Evolutionary conservation across 1,140 invertebrate species (phyloP).

Genomic region (Antheraea mylitta): DNA sequence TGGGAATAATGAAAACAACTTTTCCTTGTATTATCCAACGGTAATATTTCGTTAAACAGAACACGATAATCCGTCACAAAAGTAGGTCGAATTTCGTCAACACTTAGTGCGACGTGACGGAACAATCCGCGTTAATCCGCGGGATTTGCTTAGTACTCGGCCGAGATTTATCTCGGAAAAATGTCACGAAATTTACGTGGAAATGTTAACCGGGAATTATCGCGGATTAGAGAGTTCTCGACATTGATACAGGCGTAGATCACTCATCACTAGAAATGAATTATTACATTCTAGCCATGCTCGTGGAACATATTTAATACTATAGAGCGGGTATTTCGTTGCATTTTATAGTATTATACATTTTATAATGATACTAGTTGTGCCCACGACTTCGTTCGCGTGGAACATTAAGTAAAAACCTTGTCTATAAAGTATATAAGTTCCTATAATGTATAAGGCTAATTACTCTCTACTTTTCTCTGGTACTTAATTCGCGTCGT

Average conservation of each 20-base stretch:
- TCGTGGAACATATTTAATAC: too few species aligned
- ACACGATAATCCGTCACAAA: neutral
- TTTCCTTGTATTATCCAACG: neutral
- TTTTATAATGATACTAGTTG: too few species aligned
- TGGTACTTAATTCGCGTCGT: too few species aligned
- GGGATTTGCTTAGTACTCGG: neutral
- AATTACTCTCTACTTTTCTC: too few species aligned
- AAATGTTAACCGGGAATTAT: conserved; percentile 1
- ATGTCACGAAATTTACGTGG: conserved; percentile 1
- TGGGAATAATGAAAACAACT: neutral
- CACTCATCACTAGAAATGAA: neutral
- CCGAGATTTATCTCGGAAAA: neutral
- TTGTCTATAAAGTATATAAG: too few species aligned
- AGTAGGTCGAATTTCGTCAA: neutral
- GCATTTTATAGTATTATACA: too few species aligned
- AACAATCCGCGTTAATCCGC: neutral
- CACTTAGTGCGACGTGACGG: neutral
- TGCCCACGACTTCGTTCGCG: too few species aligned
- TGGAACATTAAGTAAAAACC: too few species aligned
- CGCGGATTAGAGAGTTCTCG: neutral
- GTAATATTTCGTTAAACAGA: neutral
- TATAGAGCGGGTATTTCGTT: too few species aligned
- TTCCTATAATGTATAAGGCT: too few species aligned
- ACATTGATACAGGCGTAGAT: neutral
- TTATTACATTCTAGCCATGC: neutral